Conservation (phyloP, 1,140 invertebrate species). For the Cyrtorhinus lividipennis region DNA sequence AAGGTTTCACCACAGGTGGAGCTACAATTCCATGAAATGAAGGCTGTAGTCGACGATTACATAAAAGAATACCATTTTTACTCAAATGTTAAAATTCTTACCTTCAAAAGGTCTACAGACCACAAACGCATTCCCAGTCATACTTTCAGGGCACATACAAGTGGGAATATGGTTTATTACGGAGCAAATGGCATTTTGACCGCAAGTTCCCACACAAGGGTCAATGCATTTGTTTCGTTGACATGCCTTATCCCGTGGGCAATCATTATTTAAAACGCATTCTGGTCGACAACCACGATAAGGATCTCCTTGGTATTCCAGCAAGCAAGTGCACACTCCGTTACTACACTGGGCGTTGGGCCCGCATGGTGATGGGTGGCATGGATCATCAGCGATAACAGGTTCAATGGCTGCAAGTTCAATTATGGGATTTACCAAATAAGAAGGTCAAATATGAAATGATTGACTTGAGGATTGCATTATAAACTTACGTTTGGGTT, state of each 20-base stretch:
- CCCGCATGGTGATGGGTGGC: conserved; percentile 38
- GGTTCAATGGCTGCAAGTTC: conserved; percentile 25
- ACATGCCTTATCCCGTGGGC: conserved; percentile 47
- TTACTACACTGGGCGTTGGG: conserved; percentile 33
- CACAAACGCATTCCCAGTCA: conserved; percentile 36
- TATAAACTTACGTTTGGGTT: conserved; percentile 30
- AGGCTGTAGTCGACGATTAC: conserved; percentile 31
- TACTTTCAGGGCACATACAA: conserved; percentile 34
- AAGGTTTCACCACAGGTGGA: conserved; percentile 33
- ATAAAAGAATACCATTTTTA: conserved; percentile 42
- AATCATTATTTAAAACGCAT: conserved; percentile 52
- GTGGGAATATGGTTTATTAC: conserved; percentile 35
- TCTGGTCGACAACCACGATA: conserved; percentile 57
- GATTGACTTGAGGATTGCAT: no score
- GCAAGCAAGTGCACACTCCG: conserved; percentile 42
- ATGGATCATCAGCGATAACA: conserved; percentile 34
- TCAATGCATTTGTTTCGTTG: conserved; percentile 36
- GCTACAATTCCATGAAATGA: conserved; percentile 12
- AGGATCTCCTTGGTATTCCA: conserved; percentile 53
- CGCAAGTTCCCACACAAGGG: conserved; percentile 39
- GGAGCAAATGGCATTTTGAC: conserved; percentile 35
- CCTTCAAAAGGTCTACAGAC: conserved; percentile 30
- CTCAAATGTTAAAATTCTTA: conserved; percentile 33
- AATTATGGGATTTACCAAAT: no score
- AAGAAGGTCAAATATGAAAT: no score